A percentile compares a stretch with the other conserved stretches of the same genome.
These are phyloP conservation scores for Benthosema pterotum DNA, from an alignment of 2,797 vertebrate genomes.

Conservation along the genomic window DNA sequence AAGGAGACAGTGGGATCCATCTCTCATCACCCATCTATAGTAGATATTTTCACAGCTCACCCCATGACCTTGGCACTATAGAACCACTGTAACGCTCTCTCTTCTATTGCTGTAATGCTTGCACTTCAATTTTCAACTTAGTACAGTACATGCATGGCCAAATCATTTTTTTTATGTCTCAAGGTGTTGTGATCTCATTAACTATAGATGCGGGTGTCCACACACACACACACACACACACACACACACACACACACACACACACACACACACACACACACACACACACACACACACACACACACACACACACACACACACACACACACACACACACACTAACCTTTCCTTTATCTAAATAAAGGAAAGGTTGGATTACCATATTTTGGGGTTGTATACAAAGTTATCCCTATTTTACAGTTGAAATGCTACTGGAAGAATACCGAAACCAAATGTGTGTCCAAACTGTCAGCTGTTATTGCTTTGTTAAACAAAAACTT, in stretches of 20 bases:
- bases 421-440: slow-evolving; percentile 42
- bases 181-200: slow-evolving; percentile 53
- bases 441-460: slow-evolving; percentile 60
- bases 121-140: slow-evolving; percentile 61
- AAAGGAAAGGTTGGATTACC: too few relatives aligned
- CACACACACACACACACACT: too few relatives aligned
- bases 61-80: slow-evolving; percentile 38
- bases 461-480: slow-evolving; percentile 54
- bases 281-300: too few relatives aligned
- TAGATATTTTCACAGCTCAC: slow-evolving; percentile 49
- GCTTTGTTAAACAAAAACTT: slow-evolving; percentile 35
- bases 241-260: too few relatives aligned
- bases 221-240: too few relatives aligned
- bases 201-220: slow-evolving; percentile 29
- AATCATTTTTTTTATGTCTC: slow-evolving; percentile 61
- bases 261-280: too few relatives aligned
- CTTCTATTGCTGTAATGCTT: slow-evolving; percentile 64
- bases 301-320: too few relatives aligned
- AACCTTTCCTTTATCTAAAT: too few relatives aligned
- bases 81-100: slow-evolving; percentile 33
- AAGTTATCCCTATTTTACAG: slow-evolving; percentile 26
- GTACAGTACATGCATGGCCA: slow-evolving; percentile 72
- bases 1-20: slow-evolving; percentile 42
- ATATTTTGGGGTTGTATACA: slow-evolving; percentile 40
- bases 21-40: slow-evolving; percentile 38